Evolutionary conservation across 2,888 invertebrate species (phyloP), one percentile per base, ranked within the genome.

Genomic region (Clusia tigrina): DNA sequence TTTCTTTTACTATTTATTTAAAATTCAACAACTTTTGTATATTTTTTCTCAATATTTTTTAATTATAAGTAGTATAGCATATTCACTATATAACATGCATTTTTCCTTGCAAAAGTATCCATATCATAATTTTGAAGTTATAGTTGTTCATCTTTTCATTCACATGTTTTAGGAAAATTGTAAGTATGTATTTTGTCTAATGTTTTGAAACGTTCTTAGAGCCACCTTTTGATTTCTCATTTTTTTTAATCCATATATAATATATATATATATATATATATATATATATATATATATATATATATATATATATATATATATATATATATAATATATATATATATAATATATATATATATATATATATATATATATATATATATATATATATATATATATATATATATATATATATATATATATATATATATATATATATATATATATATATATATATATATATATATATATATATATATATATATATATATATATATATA

Each of bases 11-110:
- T 69, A 67, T 69, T 69, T 69, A 72, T 69, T 77, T 74, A 72
- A 78, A 77, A 76, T 74, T 74, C 74, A 76, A 77, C 75, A 77
- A 76, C 73, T 53, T 37, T 38, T n/a, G n/a, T n/a, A n/a, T n/a
- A n/a, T 63, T 64, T 67, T 67, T 70, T 65, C 17, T 54, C 2
- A 1, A n/a, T 55, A 54, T 62, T 70, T 69, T 73, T 71, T 71
- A 69, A 67, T 69, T 68, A 64, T 70, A 73, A 72, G 68, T 71
- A 72, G 67, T 71, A 67, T 73, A 74, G 73, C 71, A 74, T 73
- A 60, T 69, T 56, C 65, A 63, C 63, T 69, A 59, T 61, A n/a
- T n/a, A n/a, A n/a, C n/a, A n/a, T n/a, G n/a, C n/a, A n/a, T n/a
- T n/a, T n/a, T n/a, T n/a, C n/a, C n/a, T n/a, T n/a, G n/a, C n/a